Base-by-base conservation (phyloP, 2,113 vertebrate species). In the Pogonocichla stellata region DNA sequence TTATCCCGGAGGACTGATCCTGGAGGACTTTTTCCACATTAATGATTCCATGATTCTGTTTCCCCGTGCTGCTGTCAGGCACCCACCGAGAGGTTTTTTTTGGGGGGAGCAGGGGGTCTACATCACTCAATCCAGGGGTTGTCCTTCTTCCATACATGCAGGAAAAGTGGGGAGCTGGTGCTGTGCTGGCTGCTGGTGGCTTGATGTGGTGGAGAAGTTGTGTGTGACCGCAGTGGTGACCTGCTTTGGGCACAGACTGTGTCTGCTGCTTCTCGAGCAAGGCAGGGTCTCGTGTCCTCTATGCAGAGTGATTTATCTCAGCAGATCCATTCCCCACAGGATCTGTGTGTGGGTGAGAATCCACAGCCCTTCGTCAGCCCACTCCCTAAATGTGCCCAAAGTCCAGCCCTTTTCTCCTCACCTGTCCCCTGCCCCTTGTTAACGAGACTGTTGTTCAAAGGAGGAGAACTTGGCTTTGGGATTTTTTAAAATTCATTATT, bases 281-380 rank as follows among this genome's bases (percentile, higher is more conserved):
- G 29, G 23, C 31, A 18, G 0, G 0, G 15, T 3, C 40, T 8
- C 1, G 1, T n/a, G 40, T 38, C n/a, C 50, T 54, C 45, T 5
- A 3, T 0, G 13, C 1, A 0, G 1, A 7, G 45, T 0, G 0
- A 22, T 78, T 60, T 19, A 4, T n/a, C 69, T 14, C 54, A 20
- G 79, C n/a, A 36, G 43, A 65, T 33, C 53, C 31, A 0, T 40
- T 50, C 62, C 29, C 4, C 24, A 11, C 0, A 1, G 2, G 19
- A 2, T 40, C 54, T 23, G 29, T 1, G 14, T 5, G 34, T 24
- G 69, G 3, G 31, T 50, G 58, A 1, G 7, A 42, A 38, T 34
- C 9, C 34, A 3, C 50, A 2, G 7, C 0, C 1, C n/a, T 36
- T 3, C 48, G 48, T 22, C 56, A 14, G 0, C 9, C 56, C 19